Percentiles rank a stretch among this genome's conserved stretches.
Evolutionary conservation across 1,140 invertebrate genomes (phyloP).

Genomic region (Pectinophora gossypiella): DNA sequence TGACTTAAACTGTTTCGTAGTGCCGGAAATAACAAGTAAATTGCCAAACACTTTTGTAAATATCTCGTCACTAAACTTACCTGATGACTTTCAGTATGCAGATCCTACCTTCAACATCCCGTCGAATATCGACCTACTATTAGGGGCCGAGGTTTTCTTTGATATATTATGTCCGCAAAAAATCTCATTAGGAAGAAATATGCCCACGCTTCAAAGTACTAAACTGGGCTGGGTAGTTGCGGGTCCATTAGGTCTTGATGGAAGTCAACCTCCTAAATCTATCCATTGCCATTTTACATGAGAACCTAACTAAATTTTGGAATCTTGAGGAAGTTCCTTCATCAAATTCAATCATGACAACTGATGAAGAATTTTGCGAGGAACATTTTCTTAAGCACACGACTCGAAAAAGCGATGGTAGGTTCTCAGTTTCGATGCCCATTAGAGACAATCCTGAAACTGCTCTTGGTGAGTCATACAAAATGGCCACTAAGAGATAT

Average conservation of each 20-base stretch:
- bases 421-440: conserved; percentile 43
- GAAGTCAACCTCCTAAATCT: neutral
- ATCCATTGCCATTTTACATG: conserved; percentile 5
- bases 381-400: conserved; percentile 29
- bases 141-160: conserved; percentile 33
- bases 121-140: conserved; percentile 27
- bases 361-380: conserved; percentile 31
- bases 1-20: conserved; percentile 11
- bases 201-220: conserved; percentile 21
- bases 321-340: conserved; percentile 19
- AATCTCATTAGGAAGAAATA: conserved; percentile 10
- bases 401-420: conserved; percentile 17
- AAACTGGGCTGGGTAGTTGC: conserved; percentile 35
- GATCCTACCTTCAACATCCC: conserved; percentile 31
- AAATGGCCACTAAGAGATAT: conserved; percentile 32
- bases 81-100: conserved; percentile 26
- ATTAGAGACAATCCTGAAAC: conserved; percentile 25
- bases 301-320: conserved; percentile 25
- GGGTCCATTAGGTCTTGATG: conserved; percentile 6
- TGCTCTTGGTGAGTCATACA: conserved; percentile 34
- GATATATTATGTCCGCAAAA: conserved; percentile 19
- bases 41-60: conserved; percentile 8
- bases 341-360: conserved; percentile 11
- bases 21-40: conserved; percentile 9
- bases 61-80: conserved; percentile 13